phyloP scores from a whole-genome alignment of 2,888 invertebrate species.

The Netelia melanura region DNA sequence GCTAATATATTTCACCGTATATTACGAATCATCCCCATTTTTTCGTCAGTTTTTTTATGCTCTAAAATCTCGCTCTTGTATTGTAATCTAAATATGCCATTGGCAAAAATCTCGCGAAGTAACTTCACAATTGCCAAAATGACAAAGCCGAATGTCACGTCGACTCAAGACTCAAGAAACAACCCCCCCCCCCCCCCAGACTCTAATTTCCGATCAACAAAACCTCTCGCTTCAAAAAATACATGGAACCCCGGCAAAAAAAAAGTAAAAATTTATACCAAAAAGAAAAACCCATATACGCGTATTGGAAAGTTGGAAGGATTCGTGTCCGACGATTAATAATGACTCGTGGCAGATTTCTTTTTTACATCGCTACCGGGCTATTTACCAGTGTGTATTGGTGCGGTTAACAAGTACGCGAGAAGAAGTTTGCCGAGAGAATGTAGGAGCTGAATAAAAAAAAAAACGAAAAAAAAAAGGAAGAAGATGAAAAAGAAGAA shows the following conservation, averaged over 20 bases:
- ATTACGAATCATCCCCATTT: not conserved
- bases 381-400: not conserved
- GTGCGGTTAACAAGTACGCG: not conserved
- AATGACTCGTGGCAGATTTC: slow-evolving; percentile 6
- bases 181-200: not conserved
- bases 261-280: not conserved
- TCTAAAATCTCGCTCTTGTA: not conserved
- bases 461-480: not conserved
- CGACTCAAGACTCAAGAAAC: not conserved
- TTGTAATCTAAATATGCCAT: not conserved
- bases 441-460: not conserved
- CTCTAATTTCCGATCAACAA: too few species aligned
- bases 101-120: not conserved
- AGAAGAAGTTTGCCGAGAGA: not conserved
- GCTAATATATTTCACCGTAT: not conserved
- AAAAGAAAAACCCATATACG: not conserved
- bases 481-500: not conserved
- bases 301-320: not conserved
- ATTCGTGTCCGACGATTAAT: not conserved
- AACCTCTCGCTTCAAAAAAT: not conserved
- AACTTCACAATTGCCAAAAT: not conserved
- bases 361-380: not conserved
- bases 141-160: not conserved
- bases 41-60: not conserved
- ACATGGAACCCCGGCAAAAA: not conserved